Evolutionary conservation across 2,113 vertebrate species (phyloP).

Genomic region (Alligator mississippiensis): DNA sequence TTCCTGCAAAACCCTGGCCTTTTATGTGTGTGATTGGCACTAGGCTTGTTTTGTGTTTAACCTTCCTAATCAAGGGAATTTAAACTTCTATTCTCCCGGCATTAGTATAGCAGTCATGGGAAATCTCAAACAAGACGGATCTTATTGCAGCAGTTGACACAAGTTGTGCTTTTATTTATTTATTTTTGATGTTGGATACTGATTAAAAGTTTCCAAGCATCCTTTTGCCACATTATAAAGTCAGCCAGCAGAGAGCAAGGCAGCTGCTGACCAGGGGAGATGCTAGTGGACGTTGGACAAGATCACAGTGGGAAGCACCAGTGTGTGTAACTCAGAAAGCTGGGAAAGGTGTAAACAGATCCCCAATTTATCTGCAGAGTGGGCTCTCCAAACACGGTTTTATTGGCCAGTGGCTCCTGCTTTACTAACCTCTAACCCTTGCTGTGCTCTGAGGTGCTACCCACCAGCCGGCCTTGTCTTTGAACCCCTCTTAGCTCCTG

Average conservation of each 20-base stretch:
- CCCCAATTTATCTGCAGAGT: slow-evolving; percentile 76
- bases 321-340: slow-evolving; percentile 67
- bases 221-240: slow-evolving; percentile 52
- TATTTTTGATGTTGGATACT: slow-evolving; percentile 75
- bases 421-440: slow-evolving; percentile 88
- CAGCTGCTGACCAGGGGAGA: slow-evolving; percentile 43
- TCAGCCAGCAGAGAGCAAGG: slow-evolving; percentile 27
- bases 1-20: slow-evolving; percentile 43
- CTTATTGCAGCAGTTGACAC: slow-evolving; percentile 71
- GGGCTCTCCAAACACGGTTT: slow-evolving; percentile 81
- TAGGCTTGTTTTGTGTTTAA: slow-evolving; percentile 61
- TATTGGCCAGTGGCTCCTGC: slow-evolving; percentile 87
- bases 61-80: slow-evolving; percentile 72
- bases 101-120: slow-evolving; percentile 67
- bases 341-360: slow-evolving; percentile 77
- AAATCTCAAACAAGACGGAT: slow-evolving; percentile 67
- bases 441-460: slow-evolving; percentile 76
- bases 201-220: slow-evolving; percentile 76
- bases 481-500: slow-evolving; percentile 83
- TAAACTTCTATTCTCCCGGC: slow-evolving; percentile 55
- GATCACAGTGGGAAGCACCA: slow-evolving; percentile 66
- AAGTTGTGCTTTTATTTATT: slow-evolving; percentile 75
- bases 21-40: slow-evolving; percentile 64
- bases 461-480: slow-evolving; percentile 82
- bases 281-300: slow-evolving; percentile 49